Evolutionary conservation across 2,888 invertebrate genomes (phyloP), one percentile per base, ranked within the genome.

Genomic region (Zele albiditarsus): DNA sequence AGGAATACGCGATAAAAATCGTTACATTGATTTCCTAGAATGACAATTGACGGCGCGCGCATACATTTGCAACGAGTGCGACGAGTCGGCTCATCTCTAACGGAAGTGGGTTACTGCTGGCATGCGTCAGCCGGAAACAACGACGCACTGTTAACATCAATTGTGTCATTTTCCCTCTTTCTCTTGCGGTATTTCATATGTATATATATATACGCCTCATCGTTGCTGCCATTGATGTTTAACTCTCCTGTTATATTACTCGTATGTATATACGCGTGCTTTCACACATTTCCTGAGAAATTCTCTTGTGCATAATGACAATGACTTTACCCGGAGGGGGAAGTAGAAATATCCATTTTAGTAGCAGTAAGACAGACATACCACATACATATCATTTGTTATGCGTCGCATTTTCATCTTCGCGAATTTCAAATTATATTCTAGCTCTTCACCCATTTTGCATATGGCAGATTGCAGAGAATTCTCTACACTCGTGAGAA

Each of bases 61-160:
- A 46, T 53, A n/a, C n/a, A 62, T 60, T 49, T 27, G 25, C 57
- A n/a, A 57, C 23, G 49, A 67, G 49, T 28, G 53, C 57, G 49
- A 58, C 67, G 42, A 53, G 66, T 33, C 12, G 25, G 68, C 63
- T 63, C 76, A 71, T 79, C 80, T 83, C 76, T 82, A 84, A 81
- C 77, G 81, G 77, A 83, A 81, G 80, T 80, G 79, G 82, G 81
- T 83, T 81, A 79, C 77, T 77, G 76, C 70, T 68, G 57, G 75
- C 77, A 75, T 81, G 80, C 78, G 77, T 78, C 81, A 83, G 71
- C 76, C 80, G 80, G 77, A 83, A 80, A 79, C 74, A 79, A 72
- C 78, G 79, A 70, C 81, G 75, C 71, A 80, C 78, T 81, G 82
- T 83, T 85, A 83, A 85, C 83, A 80, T 83, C 81, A 80, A 83